Evolutionary conservation across 2,113 vertebrate genomes (phyloP), one percentile per base, ranked within the genome.

Genomic region (Sander vitreus): DNA sequence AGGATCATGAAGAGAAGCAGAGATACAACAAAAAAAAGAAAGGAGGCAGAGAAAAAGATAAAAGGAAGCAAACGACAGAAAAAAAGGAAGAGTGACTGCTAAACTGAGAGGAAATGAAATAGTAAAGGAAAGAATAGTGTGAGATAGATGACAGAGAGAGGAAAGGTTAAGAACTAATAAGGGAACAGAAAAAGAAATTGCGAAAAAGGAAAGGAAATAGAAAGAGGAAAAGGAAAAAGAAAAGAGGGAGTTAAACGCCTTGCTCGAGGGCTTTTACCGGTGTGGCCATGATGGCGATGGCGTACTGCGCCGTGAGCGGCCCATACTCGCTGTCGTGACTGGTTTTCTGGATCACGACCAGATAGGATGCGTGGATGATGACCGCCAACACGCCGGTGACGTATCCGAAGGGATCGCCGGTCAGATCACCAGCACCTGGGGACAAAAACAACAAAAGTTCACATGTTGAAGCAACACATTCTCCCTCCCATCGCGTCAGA

Each of bases 271-370:
- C 48, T 2, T 64, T 9, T 55, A 94, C 94, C 53, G 98, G 98
- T 0, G 97, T 96, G 79, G 98, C 97, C 0, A 97, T 97, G 80
- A 98, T 91, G 4, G 98, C 97, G 8, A 99, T 98, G 92, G 96
- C 96, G 1, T 99, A 99, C 94, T 99, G 98, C 45, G 98, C 98
- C 0, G 98, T 99, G 75, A 99, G 96, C 2, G 98, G 97, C 48
- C 98, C 98, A 0, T 98, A 94, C 78, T 97, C 96, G 0, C 96
- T 97, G 36, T 99, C 98, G 1, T 94, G 78, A 53, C 97, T 97
- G 33, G 96, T 96, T 90, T 99, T 99, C 94, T 99, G 98, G 89
- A 99, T 99, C 86, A 99, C 95, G 54, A 99, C 98, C 93, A 99
- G 94, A 93, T 98, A 99, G 73, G 96, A 97, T 33, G 98, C 97